Evolutionary conservation across 1,140 invertebrate species (phyloP), one percentile per base, ranked within the genome.

Genomic region (Diorhabda sublineata): DNA sequence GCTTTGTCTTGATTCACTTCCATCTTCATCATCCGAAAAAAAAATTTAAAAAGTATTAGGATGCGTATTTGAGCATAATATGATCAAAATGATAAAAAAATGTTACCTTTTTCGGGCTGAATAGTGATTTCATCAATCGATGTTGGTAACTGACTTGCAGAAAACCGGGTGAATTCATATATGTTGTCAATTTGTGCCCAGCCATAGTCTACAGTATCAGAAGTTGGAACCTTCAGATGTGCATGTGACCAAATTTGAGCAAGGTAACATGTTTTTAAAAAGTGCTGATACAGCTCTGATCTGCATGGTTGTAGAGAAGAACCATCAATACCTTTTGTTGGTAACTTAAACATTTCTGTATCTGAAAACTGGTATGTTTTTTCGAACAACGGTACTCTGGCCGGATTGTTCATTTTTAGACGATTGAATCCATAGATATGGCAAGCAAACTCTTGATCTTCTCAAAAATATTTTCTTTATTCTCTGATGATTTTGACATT

Each of bases 211-310:
- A 2, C 5, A 65, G 11, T 11, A 11, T 11, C 11, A 11, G 64
- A 58, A 7, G 64, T 11, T 66, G 26, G 52, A n/a, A 6, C 9
- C 8, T 66, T 65, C 11, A 64, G 60, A 58, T 71, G 52, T 64
- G 62, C 61, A 52, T 71, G 59, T 64, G 47, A 56, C 69, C 60
- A 68, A 57, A 71, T 7, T 42, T 67, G 63, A 41, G 62, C 52
- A 9, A 71, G 26, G 11, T 71, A 68, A 9, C 61, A 59, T 52
- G 64, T 42, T 58, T 42, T 42, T 45, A 64, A 65, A 58, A 68
- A 68, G 64, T 68, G 59, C 11, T 71, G 61, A 61, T 58, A 47
- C 42, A 68, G 64, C 64, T 71, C 61, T 9, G 66, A 41, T 68
- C 68, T 68, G 64, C 69, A 71, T 5, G 61, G 61, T 64, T 66